Conservation (phyloP, 1,140 invertebrate genomes). For the Leptopilina boulardi region DNA sequence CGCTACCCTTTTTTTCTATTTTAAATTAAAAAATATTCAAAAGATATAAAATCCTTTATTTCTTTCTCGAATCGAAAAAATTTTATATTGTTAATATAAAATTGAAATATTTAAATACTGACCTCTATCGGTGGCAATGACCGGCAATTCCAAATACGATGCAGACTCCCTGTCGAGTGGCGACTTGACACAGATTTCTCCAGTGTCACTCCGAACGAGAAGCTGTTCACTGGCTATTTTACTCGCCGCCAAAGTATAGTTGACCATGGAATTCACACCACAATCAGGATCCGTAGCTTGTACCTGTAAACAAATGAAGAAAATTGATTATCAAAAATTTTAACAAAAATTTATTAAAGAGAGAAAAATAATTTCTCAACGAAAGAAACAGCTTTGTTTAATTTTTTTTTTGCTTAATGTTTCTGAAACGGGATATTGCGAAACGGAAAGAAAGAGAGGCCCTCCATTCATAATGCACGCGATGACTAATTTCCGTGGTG, state of each 20-base stretch:
- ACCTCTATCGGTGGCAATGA: conserved; percentile 97
- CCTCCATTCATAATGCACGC: conserved; percentile 62
- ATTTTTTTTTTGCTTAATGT: conserved; percentile 60
- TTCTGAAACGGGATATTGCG: conserved; percentile 59
- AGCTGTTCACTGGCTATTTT: conserved; percentile 84
- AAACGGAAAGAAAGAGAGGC: conserved; percentile 38
- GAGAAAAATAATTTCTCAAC: conserved; percentile 3
- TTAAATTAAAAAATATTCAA: no score
- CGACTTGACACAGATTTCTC: conserved; percentile 91
- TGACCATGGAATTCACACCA: conserved; percentile 95
- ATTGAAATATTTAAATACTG: conserved; percentile 63
- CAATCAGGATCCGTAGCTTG: conserved; percentile 96
- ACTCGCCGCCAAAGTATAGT: conserved; percentile 90
- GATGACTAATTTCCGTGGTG: conserved; percentile 68
- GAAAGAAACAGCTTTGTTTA: conserved; percentile 45
- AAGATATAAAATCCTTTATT: no score
- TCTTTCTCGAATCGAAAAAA: no score
- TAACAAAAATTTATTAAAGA: conserved; percentile 23
- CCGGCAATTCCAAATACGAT: conserved; percentile 92
- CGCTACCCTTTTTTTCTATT: not conserved
- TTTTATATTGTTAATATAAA: not conserved
- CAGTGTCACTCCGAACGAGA: conserved; percentile 86
- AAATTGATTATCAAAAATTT: conserved; percentile 49
- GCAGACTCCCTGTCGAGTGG: conserved; percentile 91
- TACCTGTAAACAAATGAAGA: conserved; percentile 84